phyloP scores from a whole-genome alignment of 2,113 vertebrate species.

The Paradisaea rubra region DNA sequence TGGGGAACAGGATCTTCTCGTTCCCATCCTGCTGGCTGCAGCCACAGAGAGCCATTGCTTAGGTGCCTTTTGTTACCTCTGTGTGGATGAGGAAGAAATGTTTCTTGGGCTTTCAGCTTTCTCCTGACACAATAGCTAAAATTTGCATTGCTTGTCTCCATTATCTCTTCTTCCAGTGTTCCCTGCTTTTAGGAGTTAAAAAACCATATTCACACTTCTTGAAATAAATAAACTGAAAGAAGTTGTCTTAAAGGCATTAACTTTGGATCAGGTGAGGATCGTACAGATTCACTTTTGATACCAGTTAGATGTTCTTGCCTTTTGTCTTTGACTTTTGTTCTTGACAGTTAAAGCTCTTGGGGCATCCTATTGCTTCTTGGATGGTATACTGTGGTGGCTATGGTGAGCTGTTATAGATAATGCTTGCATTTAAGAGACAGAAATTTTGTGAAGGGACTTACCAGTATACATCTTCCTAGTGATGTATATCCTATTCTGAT shows the following conservation, averaged over 20 bases:
- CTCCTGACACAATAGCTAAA: neutral
- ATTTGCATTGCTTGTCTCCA: neutral
- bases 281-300: neutral
- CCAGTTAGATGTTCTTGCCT: neutral
- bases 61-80: accelerated
- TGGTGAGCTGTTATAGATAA: neutral
- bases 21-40: neutral
- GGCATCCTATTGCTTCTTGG: neutral
- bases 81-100: neutral
- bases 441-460: neutral
- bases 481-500: neutral
- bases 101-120: neutral
- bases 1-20: neutral
- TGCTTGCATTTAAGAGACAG: neutral
- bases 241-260: neutral
- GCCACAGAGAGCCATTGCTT: neutral
- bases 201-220: neutral
- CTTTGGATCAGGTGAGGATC: neutral
- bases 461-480: neutral
- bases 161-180: neutral
- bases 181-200: neutral
- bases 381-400: neutral
- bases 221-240: neutral
- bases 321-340: neutral
- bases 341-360: neutral